Base-by-base conservation (phyloP, 1,140 invertebrate genomes). In the Atta colombica region DNA sequence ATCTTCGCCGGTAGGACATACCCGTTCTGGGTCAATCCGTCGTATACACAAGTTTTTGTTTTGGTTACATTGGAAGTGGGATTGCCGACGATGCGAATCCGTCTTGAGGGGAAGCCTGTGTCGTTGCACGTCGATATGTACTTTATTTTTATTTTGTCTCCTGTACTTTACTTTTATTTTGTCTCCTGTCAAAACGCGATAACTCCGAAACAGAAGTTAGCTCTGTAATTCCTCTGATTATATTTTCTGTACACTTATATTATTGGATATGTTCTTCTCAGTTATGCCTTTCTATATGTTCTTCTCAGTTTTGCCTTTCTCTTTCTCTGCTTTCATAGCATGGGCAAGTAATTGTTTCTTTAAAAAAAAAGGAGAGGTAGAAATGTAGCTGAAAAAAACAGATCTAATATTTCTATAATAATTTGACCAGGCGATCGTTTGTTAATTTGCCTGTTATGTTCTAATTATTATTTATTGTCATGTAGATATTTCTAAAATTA, bases 21-120 rank as follows among this genome's bases (percentile, higher is more conserved):
- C 28, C 51, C 7, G 18, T 25, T 21, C n/a, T 18, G 25, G 45
- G 21, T 63, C 39, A 16, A 63, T 63, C 60, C 25, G 10, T 63
- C 55, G 16, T 16, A 63, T 14, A 21, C 28, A 28, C 63, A 55
- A 21, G 14, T 69, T 81, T 69, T 81, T 81, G 14, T 81, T 81
- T 81, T 81, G 65, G 49, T 81, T 55, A 16, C 49, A 12, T 66
- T 78, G 77, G 77, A 65, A 31, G 35, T 16, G 60, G 39, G 35
- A 65, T 78, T 51, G 61, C 18, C 25, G 39, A 78, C 75, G 45
- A 65, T 78, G 7, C 60, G 28, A 65, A 78, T 78, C 66, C 18
- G 45, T 66, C 51, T 39, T 12, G 39, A 25, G 39, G 6, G 66
- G 21, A 69, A 69, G 66, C 66, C 66, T 49, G 31, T 63, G 25